Evolutionary conservation across 2,888 invertebrate genomes (phyloP).

Genomic region (Choristoneura rosaceana): DNA sequence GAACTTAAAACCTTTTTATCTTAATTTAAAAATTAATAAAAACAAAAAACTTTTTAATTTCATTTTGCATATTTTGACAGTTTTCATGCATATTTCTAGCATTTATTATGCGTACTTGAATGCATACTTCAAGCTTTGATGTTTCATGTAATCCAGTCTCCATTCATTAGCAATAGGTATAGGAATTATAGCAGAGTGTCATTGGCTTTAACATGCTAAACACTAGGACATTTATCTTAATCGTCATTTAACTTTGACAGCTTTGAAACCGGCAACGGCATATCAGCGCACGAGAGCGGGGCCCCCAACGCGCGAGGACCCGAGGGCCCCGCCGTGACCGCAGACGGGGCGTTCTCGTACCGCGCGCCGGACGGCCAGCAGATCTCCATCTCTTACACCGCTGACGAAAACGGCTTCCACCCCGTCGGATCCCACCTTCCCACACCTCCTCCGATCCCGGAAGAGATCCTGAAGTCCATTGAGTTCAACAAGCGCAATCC

Average conservation of each 20-base stretch:
- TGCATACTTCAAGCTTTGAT: too few species aligned
- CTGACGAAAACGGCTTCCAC: constrained; percentile 90
- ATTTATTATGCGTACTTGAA: too few species aligned
- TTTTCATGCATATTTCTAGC: too few species aligned
- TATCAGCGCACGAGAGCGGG: constrained; percentile 86
- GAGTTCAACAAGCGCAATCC: constrained; percentile 80
- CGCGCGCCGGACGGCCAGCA: constrained; percentile 88
- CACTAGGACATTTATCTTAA: not conserved
- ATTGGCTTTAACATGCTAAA: too few species aligned
- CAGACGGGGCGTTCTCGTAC: constrained; percentile 88
- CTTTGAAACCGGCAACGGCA: constrained; percentile 89
- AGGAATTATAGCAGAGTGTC: too few species aligned
- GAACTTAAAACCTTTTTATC: too few species aligned
- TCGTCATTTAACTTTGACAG: constrained; percentile 51
- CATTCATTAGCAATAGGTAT: too few species aligned
- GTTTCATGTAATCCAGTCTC: too few species aligned
- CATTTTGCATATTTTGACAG: too few species aligned
- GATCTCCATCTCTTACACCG: constrained; percentile 87
- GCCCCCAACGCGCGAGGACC: constrained; percentile 83
- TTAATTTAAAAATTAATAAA: too few species aligned
- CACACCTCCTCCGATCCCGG: constrained; percentile 83
- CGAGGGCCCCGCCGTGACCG: constrained; percentile 83
- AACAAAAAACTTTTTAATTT: too few species aligned
- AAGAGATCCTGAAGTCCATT: constrained; percentile 82
- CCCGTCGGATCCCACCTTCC: constrained; percentile 87